phyloP scores from a whole-genome alignment of 2,888 invertebrate genomes.

The Synergus laeviventris region DNA sequence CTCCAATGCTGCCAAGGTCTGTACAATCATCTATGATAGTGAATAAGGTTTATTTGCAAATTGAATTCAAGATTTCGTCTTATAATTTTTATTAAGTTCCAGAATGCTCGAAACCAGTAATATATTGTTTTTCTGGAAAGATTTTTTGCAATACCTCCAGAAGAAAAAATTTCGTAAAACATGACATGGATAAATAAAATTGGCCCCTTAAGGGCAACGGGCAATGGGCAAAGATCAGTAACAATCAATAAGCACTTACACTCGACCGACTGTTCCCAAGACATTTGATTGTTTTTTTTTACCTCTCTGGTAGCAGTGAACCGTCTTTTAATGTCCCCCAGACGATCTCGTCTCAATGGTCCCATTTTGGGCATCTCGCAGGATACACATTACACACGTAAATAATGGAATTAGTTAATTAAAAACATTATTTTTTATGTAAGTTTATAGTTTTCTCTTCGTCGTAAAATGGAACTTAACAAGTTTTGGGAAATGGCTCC shows the following conservation, averaged over 20 bases:
- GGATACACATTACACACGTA: background rate
- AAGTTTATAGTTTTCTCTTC: background rate
- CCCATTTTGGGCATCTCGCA: background rate
- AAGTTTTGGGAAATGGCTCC: background rate
- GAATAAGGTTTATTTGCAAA: background rate
- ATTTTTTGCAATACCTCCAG: background rate
- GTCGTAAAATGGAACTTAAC: background rate
- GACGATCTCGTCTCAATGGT: background rate
- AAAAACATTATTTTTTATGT: background rate
- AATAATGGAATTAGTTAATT: background rate
- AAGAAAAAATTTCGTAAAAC: background rate
- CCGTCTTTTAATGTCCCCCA: background rate
- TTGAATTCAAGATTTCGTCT: background rate
- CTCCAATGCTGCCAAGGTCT: slow-evolving; percentile 97
- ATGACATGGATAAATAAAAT: background rate
- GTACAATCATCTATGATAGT: slow-evolving; percentile 53
- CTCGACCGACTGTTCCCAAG: slow-evolving; percentile 18
- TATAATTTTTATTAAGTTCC: background rate
- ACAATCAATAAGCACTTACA: slow-evolving; percentile 25
- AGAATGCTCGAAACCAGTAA: background rate
- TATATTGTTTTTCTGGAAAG: too few relatives aligned
- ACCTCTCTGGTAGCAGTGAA: slow-evolving; percentile 15
- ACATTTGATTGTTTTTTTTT: slow-evolving; percentile 18
- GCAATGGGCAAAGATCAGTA: slow-evolving; percentile 6
- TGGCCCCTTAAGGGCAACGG: background rate